Conservation (phyloP, 2,888 invertebrate species). For the Macaria notata region DNA sequence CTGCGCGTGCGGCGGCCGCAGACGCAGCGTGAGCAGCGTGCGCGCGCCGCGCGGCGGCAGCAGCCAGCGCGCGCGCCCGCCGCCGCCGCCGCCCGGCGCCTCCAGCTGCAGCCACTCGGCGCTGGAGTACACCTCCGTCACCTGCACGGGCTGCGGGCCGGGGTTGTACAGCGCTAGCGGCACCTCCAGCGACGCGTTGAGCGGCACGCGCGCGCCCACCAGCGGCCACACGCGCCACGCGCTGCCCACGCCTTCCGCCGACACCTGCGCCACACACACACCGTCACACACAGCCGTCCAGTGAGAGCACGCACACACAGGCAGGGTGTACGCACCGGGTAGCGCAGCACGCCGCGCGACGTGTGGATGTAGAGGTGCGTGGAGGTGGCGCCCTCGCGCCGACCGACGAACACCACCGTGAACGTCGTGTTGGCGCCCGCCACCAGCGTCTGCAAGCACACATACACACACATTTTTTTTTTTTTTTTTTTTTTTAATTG, state of each 20-base stretch:
- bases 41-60: conserved; percentile 94
- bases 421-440: conserved; percentile 96
- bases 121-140: conserved; percentile 92
- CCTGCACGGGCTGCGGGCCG: conserved; percentile 83
- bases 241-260: conserved; percentile 93
- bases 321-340: conserved; percentile 83
- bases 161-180: conserved; percentile 97
- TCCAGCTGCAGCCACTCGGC: conserved; percentile 96
- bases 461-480: too few species aligned
- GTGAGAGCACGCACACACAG: not conserved
- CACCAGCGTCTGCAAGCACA: conserved; percentile 86
- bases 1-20: conserved; percentile 61
- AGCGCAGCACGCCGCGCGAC: conserved; percentile 94
- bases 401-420: conserved; percentile 96
- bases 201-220: conserved; percentile 94
- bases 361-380: conserved; percentile 97
- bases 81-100: conserved; percentile 89
- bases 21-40: conserved; percentile 92
- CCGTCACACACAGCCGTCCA: too few species aligned
- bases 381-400: conserved; percentile 93
- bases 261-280: conserved; percentile 80
- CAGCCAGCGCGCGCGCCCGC: conserved; percentile 89
- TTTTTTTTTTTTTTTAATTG: too few species aligned
- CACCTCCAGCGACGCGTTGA: conserved; percentile 94
- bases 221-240: conserved; percentile 95